Percentiles rank a stretch among this genome's conserved stretches.
phyloP scores from a whole-genome alignment of 2,888 invertebrate genomes.

The Neoaliturus tenellus region DNA sequence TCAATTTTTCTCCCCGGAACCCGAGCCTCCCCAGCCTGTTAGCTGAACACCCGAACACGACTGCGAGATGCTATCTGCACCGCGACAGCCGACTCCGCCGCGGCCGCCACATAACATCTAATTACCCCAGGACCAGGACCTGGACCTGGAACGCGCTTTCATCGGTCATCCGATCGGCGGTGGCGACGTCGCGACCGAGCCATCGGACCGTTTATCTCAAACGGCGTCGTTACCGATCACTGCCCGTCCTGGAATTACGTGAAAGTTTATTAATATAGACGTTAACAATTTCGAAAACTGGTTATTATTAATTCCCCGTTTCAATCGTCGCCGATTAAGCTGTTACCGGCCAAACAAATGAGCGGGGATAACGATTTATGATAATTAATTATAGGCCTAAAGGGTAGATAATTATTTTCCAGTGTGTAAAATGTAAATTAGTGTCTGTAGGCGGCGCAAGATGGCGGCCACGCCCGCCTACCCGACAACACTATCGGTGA shows the following conservation, averaged over 20 bases:
- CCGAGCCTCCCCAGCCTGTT: too few relatives aligned
- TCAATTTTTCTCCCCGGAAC: too few relatives aligned
- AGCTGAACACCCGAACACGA: too few relatives aligned
- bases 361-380: constrained; percentile 54
- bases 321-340: constrained; percentile 41
- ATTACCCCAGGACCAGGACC: not conserved
- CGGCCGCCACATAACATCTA: not conserved
- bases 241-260: constrained; percentile 10
- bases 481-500: not conserved
- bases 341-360: constrained; percentile 54
- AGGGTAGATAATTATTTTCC: constrained; percentile 56
- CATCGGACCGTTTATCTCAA: constrained; percentile 10
- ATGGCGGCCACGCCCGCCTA: constrained; percentile 16
- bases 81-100: not conserved
- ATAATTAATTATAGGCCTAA: constrained; percentile 57
- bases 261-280: constrained; percentile 52
- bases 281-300: constrained; percentile 47
- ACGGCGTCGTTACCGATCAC: not conserved
- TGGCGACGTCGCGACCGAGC: not conserved
- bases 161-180: not conserved
- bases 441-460: constrained; percentile 50
- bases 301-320: constrained; percentile 48
- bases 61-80: too few relatives aligned
- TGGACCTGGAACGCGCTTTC: too few relatives aligned
- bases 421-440: constrained; percentile 54